Conservation (phyloP, 2,888 invertebrate species). For the Melieria omissa region DNA sequence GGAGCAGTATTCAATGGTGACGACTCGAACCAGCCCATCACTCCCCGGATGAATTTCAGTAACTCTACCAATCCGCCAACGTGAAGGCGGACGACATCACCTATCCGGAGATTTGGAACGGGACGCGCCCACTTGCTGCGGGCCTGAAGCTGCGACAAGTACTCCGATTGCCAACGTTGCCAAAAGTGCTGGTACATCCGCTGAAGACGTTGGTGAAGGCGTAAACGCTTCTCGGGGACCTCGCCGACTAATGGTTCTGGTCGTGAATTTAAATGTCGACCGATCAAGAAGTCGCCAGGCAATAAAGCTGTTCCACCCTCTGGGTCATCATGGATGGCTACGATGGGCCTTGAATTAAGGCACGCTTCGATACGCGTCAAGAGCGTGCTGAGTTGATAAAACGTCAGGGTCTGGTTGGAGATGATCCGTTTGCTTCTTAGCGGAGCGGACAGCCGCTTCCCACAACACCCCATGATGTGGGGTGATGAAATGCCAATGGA, state of each 20-base stretch:
- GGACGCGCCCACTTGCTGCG: slow-evolving; percentile 29
- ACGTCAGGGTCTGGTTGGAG: slow-evolving; percentile 24
- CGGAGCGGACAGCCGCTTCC: slow-evolving; percentile 16
- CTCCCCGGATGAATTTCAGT: slow-evolving; percentile 2
- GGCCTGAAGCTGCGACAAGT: slow-evolving; percentile 3
- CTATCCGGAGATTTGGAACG: slow-evolving; percentile 21
- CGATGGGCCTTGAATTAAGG: slow-evolving; percentile 29
- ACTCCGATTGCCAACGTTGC: slow-evolving; percentile 13
- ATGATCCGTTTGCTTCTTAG: slow-evolving; percentile 32
- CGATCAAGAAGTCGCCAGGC: slow-evolving; percentile 39
- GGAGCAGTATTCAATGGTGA: not conserved
- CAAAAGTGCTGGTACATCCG: slow-evolving; percentile 18
- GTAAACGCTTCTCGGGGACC: slow-evolving; percentile 30
- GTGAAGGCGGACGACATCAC: slow-evolving; percentile 24
- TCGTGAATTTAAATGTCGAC: slow-evolving; percentile 23
- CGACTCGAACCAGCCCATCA: slow-evolving; percentile 1
- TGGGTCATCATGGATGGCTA: slow-evolving; percentile 35
- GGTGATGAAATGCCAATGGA: slow-evolving; percentile 10
- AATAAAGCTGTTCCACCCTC: slow-evolving; percentile 37
- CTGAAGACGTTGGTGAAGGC: slow-evolving; percentile 8
- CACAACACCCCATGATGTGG: slow-evolving; percentile 11
- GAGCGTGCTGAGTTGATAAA: slow-evolving; percentile 30
- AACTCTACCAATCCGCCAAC: slow-evolving; percentile 9
- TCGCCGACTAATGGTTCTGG: slow-evolving; percentile 14
- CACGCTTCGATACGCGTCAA: slow-evolving; percentile 28